Conservation (phyloP, 1,140 invertebrate genomes). For the Magallana ariakensis region DNA sequence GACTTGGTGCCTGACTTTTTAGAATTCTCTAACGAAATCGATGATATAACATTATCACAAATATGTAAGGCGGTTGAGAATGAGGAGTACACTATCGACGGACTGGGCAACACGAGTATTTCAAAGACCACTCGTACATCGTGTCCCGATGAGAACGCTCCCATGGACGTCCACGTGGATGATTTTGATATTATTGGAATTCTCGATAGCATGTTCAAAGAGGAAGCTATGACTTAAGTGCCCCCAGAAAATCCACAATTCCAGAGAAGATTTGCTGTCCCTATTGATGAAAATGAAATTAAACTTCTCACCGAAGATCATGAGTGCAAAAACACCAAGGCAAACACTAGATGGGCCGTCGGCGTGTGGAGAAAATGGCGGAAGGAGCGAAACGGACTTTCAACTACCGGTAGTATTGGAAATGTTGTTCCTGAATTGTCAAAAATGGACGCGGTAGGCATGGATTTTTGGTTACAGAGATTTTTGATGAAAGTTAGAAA, state of each 20-base stretch:
- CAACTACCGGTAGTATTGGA: not conserved
- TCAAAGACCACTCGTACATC: not conserved
- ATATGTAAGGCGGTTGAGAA: too few species aligned
- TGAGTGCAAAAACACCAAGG: slow-evolving; percentile 19
- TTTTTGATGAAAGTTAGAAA: too few species aligned
- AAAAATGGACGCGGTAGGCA: too few species aligned
- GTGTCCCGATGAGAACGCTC: not conserved
- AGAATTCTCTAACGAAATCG: too few species aligned
- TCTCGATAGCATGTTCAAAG: not conserved
- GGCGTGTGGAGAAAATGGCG: slow-evolving; percentile 35
- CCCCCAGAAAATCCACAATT: too few species aligned
- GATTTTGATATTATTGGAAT: not conserved
- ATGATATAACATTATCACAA: too few species aligned
- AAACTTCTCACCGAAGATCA: not conserved
- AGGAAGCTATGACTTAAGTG: too few species aligned
- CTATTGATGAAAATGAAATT: not conserved
- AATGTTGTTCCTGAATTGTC: slow-evolving; percentile 11
- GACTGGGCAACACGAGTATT: not conserved
- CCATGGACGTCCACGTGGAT: not conserved
- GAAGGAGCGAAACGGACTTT: too few species aligned
- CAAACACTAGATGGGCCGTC: slow-evolving; percentile 33
- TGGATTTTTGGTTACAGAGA: not conserved
- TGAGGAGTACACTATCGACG: not conserved
- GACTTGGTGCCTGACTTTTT: too few species aligned
- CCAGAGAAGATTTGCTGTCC: not conserved